A percentile compares a stretch with the other conserved stretches of the same genome.
Conservation (phyloP, 2,888 invertebrate genomes). For the Patella caerulea region DNA sequence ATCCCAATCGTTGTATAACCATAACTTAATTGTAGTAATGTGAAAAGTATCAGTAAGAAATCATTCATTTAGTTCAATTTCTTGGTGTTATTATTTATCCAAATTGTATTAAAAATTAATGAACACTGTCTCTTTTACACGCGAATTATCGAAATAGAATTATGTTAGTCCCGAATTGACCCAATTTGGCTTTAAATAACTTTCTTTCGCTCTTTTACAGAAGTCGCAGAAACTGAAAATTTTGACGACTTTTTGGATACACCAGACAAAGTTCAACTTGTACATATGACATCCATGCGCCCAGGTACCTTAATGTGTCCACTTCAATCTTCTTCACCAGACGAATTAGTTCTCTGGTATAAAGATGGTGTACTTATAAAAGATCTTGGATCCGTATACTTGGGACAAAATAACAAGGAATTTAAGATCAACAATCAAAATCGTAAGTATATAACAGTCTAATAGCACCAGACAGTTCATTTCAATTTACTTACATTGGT, state of each 20-base stretch:
- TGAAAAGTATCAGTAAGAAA: no score
- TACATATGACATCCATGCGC: conserved; percentile 32
- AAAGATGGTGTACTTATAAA: conserved; percentile 52
- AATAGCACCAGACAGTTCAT: no score
- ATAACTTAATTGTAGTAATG: no score
- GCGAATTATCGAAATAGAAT: no score
- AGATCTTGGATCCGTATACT: background rate
- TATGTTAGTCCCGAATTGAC: conserved; percentile 24
- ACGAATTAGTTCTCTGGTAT: conserved; percentile 56
- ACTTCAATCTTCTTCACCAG: conserved; percentile 38
- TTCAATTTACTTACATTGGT: no score
- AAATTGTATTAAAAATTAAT: no score
- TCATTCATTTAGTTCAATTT: no score
- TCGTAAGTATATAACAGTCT: no score
- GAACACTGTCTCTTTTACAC: no score
- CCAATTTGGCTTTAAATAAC: background rate
- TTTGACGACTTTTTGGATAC: background rate
- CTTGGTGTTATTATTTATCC: no score
- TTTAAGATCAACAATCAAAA: background rate
- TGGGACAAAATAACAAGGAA: no score
- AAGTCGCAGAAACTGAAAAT: background rate
- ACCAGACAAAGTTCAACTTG: conserved; percentile 17
- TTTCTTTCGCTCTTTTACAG: background rate
- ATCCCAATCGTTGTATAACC: no score
- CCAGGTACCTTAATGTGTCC: conserved; percentile 41